Evolutionary conservation across 2,888 invertebrate genomes (phyloP), one percentile per base, ranked within the genome.

Genomic region (Pedicia rivosa): DNA sequence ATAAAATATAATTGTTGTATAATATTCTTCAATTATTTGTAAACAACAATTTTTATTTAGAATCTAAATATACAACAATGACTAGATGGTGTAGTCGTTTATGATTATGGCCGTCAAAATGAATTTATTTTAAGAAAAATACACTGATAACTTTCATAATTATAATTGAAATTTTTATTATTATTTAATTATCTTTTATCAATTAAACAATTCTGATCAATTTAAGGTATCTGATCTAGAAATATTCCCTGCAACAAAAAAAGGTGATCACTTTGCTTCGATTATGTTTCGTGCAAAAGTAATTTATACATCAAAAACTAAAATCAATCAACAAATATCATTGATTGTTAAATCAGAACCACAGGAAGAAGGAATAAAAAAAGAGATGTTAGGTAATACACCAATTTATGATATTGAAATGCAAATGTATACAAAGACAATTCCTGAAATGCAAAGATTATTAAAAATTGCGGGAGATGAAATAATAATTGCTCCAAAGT

Each of bases 361-460:
- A 9, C 13, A 19, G n/a, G 14, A 17, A 8, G 26, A 32, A 10
- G 13, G 17, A 6, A 13, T 13, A 12, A 20, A 19, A 8, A 13
- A 20, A 7, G 19, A 20, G 9, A 20, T 20, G 4, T 17, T 22
- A 36, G 16, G 40, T 37, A 8, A 37, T 36, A 14, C 31, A 40
- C n/a, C n/a, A n/a, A 32, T 32, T 13, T 46, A 42, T 33, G 29
- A 37, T 9, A 44, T 39, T 36, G 47, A 47, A 31, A n/a, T 39
- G 2, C 29, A 36, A 7, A 44, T 47, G 42, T 47, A 47, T 29
- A 37, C 36, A 3, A 38, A 42, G 24, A 44, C 43, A 3, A 12
- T 47, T n/a, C 38, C 40, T 4, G 32, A 38, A 15, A 41, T 45
- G 20, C 25, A 41, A 13, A 28, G 42, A n/a, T 14, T 41, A 36